phyloP scores from a whole-genome alignment of 2,888 invertebrate species.

The Polyommatus iphigenia region DNA sequence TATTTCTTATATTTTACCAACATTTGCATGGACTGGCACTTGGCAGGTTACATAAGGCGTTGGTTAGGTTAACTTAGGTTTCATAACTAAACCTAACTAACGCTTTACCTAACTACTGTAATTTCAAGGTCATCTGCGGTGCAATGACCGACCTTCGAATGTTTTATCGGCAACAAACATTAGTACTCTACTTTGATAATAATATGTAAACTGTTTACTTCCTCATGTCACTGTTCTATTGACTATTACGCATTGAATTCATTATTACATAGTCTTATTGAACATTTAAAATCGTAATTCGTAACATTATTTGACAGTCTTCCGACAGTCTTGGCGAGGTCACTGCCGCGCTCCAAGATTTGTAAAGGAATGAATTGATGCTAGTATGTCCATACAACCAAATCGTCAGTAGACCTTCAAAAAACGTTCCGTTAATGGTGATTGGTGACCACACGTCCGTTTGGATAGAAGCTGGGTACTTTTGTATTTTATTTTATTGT shows the following conservation, averaged over 20 bases:
- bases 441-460: too few species aligned
- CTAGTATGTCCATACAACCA: too few species aligned
- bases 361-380: too few species aligned
- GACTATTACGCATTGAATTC: neutral
- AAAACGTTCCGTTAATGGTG: too few species aligned
- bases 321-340: neutral
- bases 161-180: slow-evolving; percentile 1
- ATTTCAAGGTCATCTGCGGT: slow-evolving; percentile 16
- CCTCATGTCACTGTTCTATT: neutral
- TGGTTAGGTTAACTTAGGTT: too few species aligned
- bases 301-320: neutral
- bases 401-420: too few species aligned
- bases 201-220: neutral
- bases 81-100: too few species aligned
- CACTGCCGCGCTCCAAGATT: neutral
- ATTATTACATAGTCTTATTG: neutral
- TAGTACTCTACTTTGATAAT: neutral
- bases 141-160: slow-evolving; percentile 13
- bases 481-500: too few species aligned
- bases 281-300: neutral
- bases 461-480: too few species aligned
- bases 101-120: too few species aligned
- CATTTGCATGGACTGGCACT: too few species aligned
- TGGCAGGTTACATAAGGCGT: too few species aligned
- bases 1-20: neutral